Evolutionary conservation across 2,797 vertebrate genomes (phyloP).

Genomic region (Notolepis coatsorum): DNA sequence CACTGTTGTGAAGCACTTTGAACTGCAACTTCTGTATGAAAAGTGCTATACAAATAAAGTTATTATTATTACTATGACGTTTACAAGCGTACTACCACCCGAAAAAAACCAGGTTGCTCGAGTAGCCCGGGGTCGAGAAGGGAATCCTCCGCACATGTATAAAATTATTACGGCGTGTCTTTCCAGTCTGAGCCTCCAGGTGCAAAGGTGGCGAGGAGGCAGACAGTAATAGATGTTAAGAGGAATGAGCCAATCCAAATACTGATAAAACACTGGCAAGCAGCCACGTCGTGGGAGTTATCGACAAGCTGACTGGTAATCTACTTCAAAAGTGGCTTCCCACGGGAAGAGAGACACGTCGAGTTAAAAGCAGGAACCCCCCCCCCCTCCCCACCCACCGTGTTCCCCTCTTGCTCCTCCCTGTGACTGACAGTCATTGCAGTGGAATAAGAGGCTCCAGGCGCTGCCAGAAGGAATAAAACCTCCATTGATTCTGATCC

Average conservation of each 20-base stretch:
- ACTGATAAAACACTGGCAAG: conserved; percentile 37
- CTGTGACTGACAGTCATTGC: conserved; percentile 64
- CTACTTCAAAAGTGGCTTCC: conserved; percentile 55
- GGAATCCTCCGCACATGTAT: no score
- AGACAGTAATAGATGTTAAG: conserved; percentile 36
- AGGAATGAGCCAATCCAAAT: conserved; percentile 42
- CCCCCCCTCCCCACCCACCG: conserved; percentile 26
- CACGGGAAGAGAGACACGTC: conserved; percentile 44
- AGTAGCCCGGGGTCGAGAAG: no score
- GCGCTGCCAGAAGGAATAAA: conserved; percentile 73
- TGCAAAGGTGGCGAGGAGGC: conserved; percentile 11
- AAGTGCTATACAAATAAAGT: no score
- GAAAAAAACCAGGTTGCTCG: no score
- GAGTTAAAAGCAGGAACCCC: conserved; percentile 64
- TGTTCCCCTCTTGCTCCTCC: conserved; percentile 46
- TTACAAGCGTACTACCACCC: no score
- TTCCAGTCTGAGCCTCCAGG: conserved; percentile 3
- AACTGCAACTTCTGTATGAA: no score
- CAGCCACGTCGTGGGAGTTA: conserved; percentile 36
- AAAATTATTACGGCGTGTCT: no score
- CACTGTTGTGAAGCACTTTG: no score
- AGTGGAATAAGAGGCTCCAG: conserved; percentile 65
- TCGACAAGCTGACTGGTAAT: conserved; percentile 45
- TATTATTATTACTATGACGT: no score
- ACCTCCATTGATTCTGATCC: conserved; percentile 73